Evolutionary conservation across 2,113 vertebrate species (phyloP).

Genomic region (Lontra canadensis): DNA sequence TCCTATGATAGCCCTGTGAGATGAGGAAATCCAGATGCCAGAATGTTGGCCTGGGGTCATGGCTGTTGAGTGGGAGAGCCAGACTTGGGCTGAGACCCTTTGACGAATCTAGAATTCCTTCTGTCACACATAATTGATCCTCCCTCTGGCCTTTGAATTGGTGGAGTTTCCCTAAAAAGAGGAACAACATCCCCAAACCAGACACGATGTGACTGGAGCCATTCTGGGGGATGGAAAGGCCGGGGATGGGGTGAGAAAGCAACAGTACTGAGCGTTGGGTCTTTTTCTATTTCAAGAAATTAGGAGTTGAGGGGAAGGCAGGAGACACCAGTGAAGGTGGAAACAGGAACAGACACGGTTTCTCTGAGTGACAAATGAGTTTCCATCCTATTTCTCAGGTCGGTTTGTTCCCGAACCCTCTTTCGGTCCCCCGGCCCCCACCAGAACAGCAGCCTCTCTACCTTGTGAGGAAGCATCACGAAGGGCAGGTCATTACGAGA

Average conservation of each 20-base stretch:
- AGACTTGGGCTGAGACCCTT: neutral
- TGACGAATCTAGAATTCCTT: neutral
- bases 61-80: neutral
- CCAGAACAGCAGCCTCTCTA: neutral
- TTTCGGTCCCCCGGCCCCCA: neutral
- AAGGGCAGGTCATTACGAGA: rapidly evolving
- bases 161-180: neutral
- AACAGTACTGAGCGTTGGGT: neutral
- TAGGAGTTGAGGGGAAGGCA: neutral
- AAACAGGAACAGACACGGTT: too few species aligned
- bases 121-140: neutral
- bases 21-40: too few species aligned
- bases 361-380: neutral
- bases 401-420: rapidly evolving
- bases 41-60: neutral
- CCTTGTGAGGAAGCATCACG: rapidly evolving
- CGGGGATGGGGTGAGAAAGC: neutral
- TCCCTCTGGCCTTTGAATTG: neutral
- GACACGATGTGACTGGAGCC: neutral
- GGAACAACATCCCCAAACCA: neutral
- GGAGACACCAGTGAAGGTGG: neutral
- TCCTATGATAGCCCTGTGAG: neutral
- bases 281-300: neutral
- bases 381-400: neutral
- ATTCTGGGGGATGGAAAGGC: neutral